Conservation (phyloP, 2,113 vertebrate genomes). For the Perca flavescens region DNA sequence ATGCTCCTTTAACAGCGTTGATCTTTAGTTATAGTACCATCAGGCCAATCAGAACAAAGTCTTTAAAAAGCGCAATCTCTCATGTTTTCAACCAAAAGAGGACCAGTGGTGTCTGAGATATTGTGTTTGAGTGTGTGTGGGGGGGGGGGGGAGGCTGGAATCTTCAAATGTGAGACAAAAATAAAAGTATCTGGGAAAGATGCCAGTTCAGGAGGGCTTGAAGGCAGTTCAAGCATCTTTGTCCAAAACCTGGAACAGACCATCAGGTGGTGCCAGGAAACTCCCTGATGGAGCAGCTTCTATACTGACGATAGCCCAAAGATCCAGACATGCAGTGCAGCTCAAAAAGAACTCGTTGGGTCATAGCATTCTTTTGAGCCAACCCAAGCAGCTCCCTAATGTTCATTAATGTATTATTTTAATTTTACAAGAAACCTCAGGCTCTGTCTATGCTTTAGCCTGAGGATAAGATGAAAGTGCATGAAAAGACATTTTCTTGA, state of each 20-base stretch:
- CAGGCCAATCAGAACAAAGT: neutral
- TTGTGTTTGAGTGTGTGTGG: neutral
- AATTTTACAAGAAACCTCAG: conserved; percentile 20
- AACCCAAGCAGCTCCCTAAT: conserved; percentile 12
- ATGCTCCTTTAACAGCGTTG: neutral
- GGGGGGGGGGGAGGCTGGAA: too few species aligned
- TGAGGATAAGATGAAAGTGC: neutral
- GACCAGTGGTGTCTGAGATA: conserved; percentile 14
- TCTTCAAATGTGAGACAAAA: conserved; percentile 31
- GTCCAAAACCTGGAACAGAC: conserved; percentile 25
- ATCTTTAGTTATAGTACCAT: neutral
- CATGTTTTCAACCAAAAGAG: neutral
- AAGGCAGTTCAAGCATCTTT: conserved; percentile 40
- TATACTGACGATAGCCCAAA: neutral
- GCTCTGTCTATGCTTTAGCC: neutral
- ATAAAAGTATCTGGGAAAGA: conserved; percentile 43
- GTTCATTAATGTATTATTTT: conserved; percentile 33
- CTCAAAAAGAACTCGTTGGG: neutral
- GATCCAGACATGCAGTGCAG: conserved; percentile 4
- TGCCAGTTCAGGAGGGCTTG: conserved; percentile 39
- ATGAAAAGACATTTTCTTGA: conserved; percentile 21
- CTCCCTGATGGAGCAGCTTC: conserved; percentile 31
- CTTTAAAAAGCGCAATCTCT: neutral
- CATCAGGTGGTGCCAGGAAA: conserved; percentile 36
- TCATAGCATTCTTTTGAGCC: conserved; percentile 9